A percentile compares a stretch with the other conserved stretches of the same genome.
phyloP scores from a whole-genome alignment of 2,113 vertebrate species.

The Engraulis encrasicolus region DNA sequence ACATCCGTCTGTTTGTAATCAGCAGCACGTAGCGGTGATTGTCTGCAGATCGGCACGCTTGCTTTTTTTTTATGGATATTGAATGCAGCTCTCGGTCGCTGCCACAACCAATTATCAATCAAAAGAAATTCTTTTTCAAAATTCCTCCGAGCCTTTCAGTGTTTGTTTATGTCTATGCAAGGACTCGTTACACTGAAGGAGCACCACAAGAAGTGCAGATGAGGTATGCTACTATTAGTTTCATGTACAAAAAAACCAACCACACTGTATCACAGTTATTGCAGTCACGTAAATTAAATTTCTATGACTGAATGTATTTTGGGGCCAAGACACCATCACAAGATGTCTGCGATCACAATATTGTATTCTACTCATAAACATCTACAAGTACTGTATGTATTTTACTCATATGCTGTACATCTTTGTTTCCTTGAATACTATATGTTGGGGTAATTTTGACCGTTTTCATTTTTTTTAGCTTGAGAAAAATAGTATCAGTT shows the following conservation, averaged over 20 bases:
- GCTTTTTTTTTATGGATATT: background rate
- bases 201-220: background rate
- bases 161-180: background rate
- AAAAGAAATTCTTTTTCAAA: background rate
- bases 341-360: too few species aligned
- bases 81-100: background rate
- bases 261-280: background rate
- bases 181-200: background rate
- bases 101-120: background rate
- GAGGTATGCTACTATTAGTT: background rate
- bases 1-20: background rate
- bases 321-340: too few species aligned
- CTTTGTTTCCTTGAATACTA: too few species aligned
- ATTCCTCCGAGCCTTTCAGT: background rate
- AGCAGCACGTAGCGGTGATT: background rate
- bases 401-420: too few species aligned
- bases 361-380: too few species aligned
- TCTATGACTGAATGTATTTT: too few species aligned
- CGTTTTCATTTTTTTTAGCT: too few species aligned
- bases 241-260: background rate
- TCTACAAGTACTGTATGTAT: too few species aligned
- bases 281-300: too few species aligned
- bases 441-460: too few species aligned
- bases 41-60: background rate
- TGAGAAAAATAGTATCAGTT: too few species aligned